A percentile compares a stretch with the other conserved stretches of the same genome.
Evolutionary conservation across 2,113 vertebrate species (phyloP).

Genomic region (Equus quagga): DNA sequence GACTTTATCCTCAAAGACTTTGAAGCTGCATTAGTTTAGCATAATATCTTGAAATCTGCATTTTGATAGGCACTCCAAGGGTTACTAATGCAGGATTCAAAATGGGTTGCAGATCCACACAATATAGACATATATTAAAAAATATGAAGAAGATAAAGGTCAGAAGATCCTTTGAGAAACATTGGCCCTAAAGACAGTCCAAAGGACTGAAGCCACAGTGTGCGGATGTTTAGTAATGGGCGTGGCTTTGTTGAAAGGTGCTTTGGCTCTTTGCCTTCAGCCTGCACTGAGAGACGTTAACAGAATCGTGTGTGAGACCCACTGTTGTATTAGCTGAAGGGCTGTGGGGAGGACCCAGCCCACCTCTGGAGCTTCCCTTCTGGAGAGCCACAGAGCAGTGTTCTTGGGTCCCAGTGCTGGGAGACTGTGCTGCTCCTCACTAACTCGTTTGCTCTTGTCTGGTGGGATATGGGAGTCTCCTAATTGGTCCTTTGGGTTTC

Average conservation of each 20-base stretch:
- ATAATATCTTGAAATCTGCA: background rate
- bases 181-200: background rate
- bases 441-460: background rate
- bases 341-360: background rate
- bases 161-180: background rate
- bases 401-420: background rate
- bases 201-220: background rate
- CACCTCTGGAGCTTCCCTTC: background rate
- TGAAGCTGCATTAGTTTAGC: conserved; percentile 19
- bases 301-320: background rate
- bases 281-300: background rate
- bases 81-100: background rate
- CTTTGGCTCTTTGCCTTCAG: background rate
- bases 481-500: background rate
- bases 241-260: background rate
- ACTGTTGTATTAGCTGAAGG: background rate
- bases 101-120: background rate
- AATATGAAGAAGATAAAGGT: background rate
- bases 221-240: background rate
- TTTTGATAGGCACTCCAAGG: background rate
- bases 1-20: background rate
- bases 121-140: background rate
- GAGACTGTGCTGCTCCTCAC: background rate
- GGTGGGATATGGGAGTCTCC: background rate
- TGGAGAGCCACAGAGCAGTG: background rate